Base-by-base conservation (phyloP, 2,113 vertebrate genomes). In the Oryzias celebensis region DNA sequence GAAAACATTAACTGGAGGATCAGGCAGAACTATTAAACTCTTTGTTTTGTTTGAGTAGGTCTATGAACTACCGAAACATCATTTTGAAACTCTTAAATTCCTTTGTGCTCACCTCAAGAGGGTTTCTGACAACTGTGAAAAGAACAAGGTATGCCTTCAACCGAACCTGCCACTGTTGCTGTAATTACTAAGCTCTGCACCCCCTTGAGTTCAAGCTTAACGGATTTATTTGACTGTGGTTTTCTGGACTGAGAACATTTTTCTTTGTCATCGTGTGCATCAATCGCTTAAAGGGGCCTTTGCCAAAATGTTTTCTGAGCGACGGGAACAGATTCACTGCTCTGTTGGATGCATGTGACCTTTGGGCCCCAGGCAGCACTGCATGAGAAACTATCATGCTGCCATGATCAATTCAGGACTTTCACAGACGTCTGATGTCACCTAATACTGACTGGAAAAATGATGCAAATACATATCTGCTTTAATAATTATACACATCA, bases 51-150 rank as follows among this genome's bases (percentile, higher is more conserved):
- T 7, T 68, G 46, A 82, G 10, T 77, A 99, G 97, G 94, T 98
- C 68, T 91, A 90, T 1, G 94, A 97, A 86, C 88, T 99, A 83
- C 97, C 97, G 0, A 94, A 94, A 66, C 94, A 99, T 89, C 97
- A 99, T 88, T 98, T 92, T 49, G 95, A 99, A 89, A 99, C 97
- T 4, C 93, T 99, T 3, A 98, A 97, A 79, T 99, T 95, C 82
- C 95, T 99, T 73, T 98, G 95, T 24, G 94, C 94, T 63, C 97
- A 99, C 73, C 90, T 99, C 58, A 98, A 96, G 83, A 96, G 86
- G 18, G 96, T 99, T 68, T 96, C 97, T 75, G 97, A 98, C 69
- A 96, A 96, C 87, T 98, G 96, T 8, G 96, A 98, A 89, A 96
- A 96, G 82, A 99, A 99, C 87, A 99, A 98, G 95, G 97, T 98